Evolutionary conservation across 2,888 invertebrate genomes (phyloP).

Genomic region (Latheticus oryzae): DNA sequence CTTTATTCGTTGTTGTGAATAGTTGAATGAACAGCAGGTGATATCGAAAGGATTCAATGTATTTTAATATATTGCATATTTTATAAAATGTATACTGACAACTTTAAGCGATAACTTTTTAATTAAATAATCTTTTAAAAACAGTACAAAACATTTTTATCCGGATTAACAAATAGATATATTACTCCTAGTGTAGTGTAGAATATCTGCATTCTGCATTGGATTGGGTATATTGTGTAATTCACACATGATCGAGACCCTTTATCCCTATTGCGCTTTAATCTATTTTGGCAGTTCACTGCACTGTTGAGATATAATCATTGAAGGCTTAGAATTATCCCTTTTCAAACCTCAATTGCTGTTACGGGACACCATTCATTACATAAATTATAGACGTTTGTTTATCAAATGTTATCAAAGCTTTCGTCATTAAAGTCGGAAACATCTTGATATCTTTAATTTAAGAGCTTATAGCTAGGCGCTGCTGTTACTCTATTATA

Average conservation of each 20-base stretch:
- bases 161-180: slow-evolving; percentile 48
- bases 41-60: too few relatives aligned
- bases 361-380: slow-evolving; percentile 39
- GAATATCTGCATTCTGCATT: slow-evolving; percentile 46
- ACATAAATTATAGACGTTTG: slow-evolving; percentile 32
- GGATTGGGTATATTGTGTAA: slow-evolving; percentile 44
- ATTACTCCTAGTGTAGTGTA: slow-evolving; percentile 45
- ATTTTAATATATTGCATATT: too few relatives aligned
- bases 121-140: too few relatives aligned
- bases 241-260: slow-evolving; percentile 45
- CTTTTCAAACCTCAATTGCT: slow-evolving; percentile 39
- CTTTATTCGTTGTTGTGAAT: too few relatives aligned
- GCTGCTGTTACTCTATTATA: too few relatives aligned
- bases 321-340: slow-evolving; percentile 45
- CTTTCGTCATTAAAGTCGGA: slow-evolving; percentile 20
- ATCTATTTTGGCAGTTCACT: slow-evolving; percentile 44
- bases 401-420: slow-evolving; percentile 33
- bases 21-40: too few relatives aligned
- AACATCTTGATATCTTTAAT: too few relatives aligned
- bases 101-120: too few relatives aligned
- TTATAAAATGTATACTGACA: too few relatives aligned
- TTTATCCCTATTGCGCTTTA: slow-evolving; percentile 44
- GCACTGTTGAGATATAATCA: slow-evolving; percentile 42
- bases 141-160: too few relatives aligned
- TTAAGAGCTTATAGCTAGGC: too few relatives aligned